Percentiles rank a stretch among this genome's conserved stretches.
phyloP scores from a whole-genome alignment of 2,113 vertebrate genomes.

The Eolophus roseicapilla region DNA sequence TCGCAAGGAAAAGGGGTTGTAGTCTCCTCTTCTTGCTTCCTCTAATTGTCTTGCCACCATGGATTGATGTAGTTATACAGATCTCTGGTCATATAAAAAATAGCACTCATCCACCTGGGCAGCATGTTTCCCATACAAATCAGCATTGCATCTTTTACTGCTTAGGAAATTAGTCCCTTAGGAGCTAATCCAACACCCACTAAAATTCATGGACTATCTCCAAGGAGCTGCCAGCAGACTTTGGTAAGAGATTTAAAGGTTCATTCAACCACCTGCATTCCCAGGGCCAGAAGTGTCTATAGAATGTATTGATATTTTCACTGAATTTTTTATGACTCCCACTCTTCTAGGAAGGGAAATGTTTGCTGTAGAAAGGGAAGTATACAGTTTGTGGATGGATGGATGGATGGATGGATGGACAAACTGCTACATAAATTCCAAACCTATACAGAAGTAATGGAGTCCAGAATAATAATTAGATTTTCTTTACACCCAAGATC shows the following conservation, averaged over 20 bases:
- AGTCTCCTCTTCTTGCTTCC: background rate
- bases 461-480: background rate
- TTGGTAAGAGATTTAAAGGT: background rate
- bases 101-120: background rate
- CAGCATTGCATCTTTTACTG: background rate
- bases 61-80: too few relatives aligned
- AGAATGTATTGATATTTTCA: background rate
- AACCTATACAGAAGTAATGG: background rate
- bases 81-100: background rate
- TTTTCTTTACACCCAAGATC: background rate
- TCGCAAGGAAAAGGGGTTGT: background rate
- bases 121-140: background rate
- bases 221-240: background rate
- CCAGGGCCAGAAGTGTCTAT: background rate
- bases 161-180: background rate
- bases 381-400: too few relatives aligned
- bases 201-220: background rate
- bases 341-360: background rate
- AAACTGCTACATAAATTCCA: background rate
- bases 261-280: background rate
- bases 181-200: background rate
- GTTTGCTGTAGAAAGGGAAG: background rate
- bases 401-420: background rate
- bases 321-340: background rate
- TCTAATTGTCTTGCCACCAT: accelerated